These are phyloP conservation scores for Aselliscus stoliczkanus DNA, from an alignment of 2,797 vertebrate species.

Conservation along the genomic window DNA sequence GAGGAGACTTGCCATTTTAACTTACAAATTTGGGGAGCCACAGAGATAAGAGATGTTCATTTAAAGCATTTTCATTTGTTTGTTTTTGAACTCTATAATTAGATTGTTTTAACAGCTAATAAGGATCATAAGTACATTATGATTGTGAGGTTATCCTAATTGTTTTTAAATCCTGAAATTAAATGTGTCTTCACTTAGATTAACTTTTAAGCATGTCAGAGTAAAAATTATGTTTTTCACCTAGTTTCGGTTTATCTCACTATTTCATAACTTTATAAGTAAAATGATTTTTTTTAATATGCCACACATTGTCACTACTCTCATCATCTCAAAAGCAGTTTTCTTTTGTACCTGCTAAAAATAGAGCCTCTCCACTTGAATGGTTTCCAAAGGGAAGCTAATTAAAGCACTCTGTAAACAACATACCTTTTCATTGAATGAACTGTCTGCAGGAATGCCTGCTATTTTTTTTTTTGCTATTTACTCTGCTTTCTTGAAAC, in stretches of 20 bases:
- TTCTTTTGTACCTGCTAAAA: constrained; percentile 1
- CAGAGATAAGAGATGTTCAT: neutral
- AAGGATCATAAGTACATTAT: neutral
- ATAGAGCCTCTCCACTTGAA: neutral
- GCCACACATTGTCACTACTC: neutral
- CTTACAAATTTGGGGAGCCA: neutral
- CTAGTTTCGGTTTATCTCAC: neutral
- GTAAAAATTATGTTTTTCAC: neutral
- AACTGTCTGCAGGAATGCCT: neutral
- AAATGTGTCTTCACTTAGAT: neutral
- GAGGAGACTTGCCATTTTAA: neutral
- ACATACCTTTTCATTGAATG: neutral
- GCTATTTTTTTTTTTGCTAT: neutral
- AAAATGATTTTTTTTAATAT: neutral
- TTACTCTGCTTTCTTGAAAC: neutral
- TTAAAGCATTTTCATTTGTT: neutral
- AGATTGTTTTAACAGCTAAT: neutral
- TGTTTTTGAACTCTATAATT: neutral
- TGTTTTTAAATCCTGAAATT: constrained; percentile 10
- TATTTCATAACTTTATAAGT: neutral
- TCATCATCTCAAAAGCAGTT: neutral
- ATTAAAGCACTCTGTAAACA: neutral
- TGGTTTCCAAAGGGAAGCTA: neutral
- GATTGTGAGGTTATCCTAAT: neutral
- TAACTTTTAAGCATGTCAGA: neutral